phyloP scores from a whole-genome alignment of 2,797 vertebrate species.

The Chelidonichthys spinosus region DNA sequence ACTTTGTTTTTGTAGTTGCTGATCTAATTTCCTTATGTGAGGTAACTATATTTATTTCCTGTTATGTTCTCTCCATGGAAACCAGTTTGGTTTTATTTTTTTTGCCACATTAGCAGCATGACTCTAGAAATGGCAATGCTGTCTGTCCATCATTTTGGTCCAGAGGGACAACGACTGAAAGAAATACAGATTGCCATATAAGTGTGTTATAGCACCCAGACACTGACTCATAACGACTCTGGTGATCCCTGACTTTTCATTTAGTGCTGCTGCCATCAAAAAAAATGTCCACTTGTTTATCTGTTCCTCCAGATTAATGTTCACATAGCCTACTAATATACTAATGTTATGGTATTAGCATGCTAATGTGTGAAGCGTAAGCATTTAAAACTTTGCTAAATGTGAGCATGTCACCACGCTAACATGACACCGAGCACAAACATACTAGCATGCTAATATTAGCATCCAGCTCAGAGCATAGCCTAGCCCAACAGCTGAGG shows the following conservation, averaged over 20 bases:
- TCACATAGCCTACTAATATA: neutral
- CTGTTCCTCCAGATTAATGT: neutral
- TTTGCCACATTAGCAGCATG: slow-evolving; percentile 54
- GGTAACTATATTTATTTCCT: slow-evolving; percentile 64
- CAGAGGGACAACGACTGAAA: slow-evolving; percentile 6
- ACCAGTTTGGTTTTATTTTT: slow-evolving; percentile 50
- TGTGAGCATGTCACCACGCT: slow-evolving; percentile 4
- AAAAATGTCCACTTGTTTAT: neutral
- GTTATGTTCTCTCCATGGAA: slow-evolving; percentile 73
- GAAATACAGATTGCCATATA: neutral
- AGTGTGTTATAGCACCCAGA: neutral
- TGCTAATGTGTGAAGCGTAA: slow-evolving; percentile 12
- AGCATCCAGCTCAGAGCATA: slow-evolving; percentile 11
- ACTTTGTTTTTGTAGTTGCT: slow-evolving; percentile 78
- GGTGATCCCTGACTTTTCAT: slow-evolving; percentile 6
- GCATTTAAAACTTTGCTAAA: neutral
- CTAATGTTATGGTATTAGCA: slow-evolving; percentile 2
- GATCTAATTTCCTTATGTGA: slow-evolving; percentile 56
- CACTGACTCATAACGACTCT: neutral
- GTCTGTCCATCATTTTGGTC: neutral
- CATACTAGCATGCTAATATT: slow-evolving; percentile 20
- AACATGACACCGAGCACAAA: slow-evolving; percentile 11
- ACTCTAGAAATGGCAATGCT: slow-evolving; percentile 29
- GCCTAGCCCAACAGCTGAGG: slow-evolving; percentile 15
- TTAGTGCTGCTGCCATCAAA: neutral